These are phyloP conservation scores for Rhineura floridana DNA, from an alignment of 2,113 vertebrate genomes.

Conservation along the genomic window DNA sequence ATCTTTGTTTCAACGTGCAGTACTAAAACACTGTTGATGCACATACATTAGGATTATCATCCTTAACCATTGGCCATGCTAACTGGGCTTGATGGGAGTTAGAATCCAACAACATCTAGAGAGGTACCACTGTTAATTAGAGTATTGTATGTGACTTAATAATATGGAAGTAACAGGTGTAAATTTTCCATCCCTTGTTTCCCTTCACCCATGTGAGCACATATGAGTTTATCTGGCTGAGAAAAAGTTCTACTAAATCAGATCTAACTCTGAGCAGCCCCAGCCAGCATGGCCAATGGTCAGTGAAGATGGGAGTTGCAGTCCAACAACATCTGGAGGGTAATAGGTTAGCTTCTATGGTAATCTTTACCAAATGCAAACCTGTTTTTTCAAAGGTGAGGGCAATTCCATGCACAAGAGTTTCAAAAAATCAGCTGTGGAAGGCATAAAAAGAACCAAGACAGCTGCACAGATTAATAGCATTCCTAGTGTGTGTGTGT, in stretches of 20 bases:
- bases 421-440: not conserved
- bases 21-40: slow-evolving; percentile 70
- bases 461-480: not conserved
- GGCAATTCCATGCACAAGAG: not conserved
- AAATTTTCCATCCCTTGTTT: too few relatives aligned
- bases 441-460: not conserved
- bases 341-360: not conserved
- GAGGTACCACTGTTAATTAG: too few relatives aligned
- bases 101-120: too few relatives aligned
- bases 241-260: too few relatives aligned
- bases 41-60: slow-evolving; percentile 65
- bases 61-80: too few relatives aligned
- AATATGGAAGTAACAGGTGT: too few relatives aligned
- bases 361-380: not conserved
- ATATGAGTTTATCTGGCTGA: too few relatives aligned
- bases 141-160: too few relatives aligned
- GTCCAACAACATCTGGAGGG: not conserved
- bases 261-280: not conserved
- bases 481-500: not conserved
- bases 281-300: not conserved
- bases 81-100: too few relatives aligned
- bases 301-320: too few relatives aligned
- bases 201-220: too few relatives aligned
- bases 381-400: not conserved
- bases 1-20: slow-evolving; percentile 65